phyloP scores from a whole-genome alignment of 2,888 invertebrate genomes.

The Synanthedon vespiformis region DNA sequence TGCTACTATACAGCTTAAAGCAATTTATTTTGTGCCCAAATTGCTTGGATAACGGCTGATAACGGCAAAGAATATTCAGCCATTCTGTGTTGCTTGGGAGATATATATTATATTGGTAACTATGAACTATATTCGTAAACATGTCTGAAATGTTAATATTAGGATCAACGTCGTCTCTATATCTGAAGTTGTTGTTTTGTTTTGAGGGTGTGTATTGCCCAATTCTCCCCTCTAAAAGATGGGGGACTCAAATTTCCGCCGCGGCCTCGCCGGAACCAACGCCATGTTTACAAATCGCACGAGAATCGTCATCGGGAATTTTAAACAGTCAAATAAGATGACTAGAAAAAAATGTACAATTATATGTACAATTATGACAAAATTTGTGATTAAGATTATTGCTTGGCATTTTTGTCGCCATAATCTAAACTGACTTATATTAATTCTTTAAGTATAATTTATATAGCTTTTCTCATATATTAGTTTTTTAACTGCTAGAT shows the following conservation, averaged over 20 bases:
- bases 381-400: not conserved
- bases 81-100: no score
- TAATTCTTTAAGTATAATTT: no score
- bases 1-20: no score
- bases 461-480: no score
- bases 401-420: not conserved
- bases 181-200: slow-evolving; percentile 2
- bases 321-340: slow-evolving; percentile 43
- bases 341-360: slow-evolving; percentile 21
- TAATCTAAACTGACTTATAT: not conserved
- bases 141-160: not conserved
- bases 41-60: no score
- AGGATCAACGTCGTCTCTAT: not conserved
- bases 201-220: not conserved
- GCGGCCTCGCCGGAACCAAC: slow-evolving; percentile 58
- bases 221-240: not conserved
- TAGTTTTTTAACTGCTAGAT: no score
- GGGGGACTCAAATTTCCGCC: slow-evolving; percentile 61
- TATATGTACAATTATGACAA: not conserved
- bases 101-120: no score
- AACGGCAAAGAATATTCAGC: no score
- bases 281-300: slow-evolving; percentile 68
- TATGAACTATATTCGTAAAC: not conserved
- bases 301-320: slow-evolving; percentile 57
- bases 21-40: no score